Base-by-base conservation (phyloP, 2,888 invertebrate species). In the Apamea crenata region DNA sequence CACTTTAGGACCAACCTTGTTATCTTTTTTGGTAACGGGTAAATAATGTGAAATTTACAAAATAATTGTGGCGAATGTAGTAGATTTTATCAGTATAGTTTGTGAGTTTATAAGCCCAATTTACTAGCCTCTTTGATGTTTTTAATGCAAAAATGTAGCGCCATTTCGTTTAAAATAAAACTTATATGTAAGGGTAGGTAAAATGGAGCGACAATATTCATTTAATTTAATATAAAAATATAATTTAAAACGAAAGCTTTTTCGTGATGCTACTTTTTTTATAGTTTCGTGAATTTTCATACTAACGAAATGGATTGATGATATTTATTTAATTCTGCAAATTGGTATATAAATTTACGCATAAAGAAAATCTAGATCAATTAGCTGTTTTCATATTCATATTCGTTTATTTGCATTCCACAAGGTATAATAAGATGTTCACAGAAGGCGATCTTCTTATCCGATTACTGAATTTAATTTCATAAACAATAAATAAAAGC, bases 1-100 rank as follows among this genome's bases (percentile, higher is more conserved):
- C 80, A 75, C 75, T 87, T 86, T 78, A 53, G 70, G 67, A 25
- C 14, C n/a, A 40, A 44, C 0, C 40, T 81, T 76, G 16, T 68
- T 81, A 69, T 72, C 59, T 68, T 80, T 70, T 79, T 68, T 68
- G 40, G 40, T 50, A 69, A 74, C 36, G 36, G 61, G 16, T 47
- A n/a, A n/a, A n/a, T n/a, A 21, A 44, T 77, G 18, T 71, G 7
- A 77, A 76, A 73, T 53, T 36, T 16, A 36, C 16, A 66, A 47
- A 69, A 66, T 14, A 53, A 50, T 56, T 59, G 16, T 65, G 32
- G 36, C 12, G 14, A 56, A 50, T 53, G 12, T 47, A 53, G 40
- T 25, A 21, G 44, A 71, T 67, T 44, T 61, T 44, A 68, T 44
- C 67, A 25, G 18, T 32, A 25, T 2, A 47, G 29, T 47, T 44